phyloP scores from a whole-genome alignment of 2,888 invertebrate genomes.

The Sphinx pinastri region DNA sequence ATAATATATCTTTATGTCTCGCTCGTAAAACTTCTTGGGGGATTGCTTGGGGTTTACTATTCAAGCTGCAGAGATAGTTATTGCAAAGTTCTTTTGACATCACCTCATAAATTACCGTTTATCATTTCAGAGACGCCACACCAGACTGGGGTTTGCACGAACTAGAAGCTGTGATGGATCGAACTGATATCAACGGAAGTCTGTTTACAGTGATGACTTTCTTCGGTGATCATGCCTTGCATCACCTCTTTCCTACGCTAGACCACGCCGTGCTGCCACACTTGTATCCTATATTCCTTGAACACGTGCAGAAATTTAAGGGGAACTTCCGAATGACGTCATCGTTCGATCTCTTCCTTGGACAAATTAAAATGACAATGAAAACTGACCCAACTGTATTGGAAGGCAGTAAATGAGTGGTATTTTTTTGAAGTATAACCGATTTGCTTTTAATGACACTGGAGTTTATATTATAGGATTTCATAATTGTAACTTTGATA shows the following conservation, averaged over 20 bases:
- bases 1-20: slow-evolving; percentile 37
- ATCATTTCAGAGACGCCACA: slow-evolving; percentile 59
- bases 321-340: slow-evolving; percentile 73
- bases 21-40: slow-evolving; percentile 37
- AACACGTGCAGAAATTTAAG: slow-evolving; percentile 85
- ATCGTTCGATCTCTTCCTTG: slow-evolving; percentile 63
- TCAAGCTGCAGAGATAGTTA: slow-evolving; percentile 35
- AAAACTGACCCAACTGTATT: slow-evolving; percentile 59
- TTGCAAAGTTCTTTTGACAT: slow-evolving; percentile 17
- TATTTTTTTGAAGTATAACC: too few relatives aligned
- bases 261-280: slow-evolving; percentile 88
- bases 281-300: slow-evolving; percentile 85
- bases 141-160: slow-evolving; percentile 91
- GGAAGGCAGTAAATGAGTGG: slow-evolving; percentile 26
- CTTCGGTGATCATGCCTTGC: slow-evolving; percentile 91
- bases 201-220: slow-evolving; percentile 87
- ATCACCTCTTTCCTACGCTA: slow-evolving; percentile 91
- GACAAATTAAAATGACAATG: slow-evolving; percentile 62
- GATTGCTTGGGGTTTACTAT: slow-evolving; percentile 36
- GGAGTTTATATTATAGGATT: too few relatives aligned
- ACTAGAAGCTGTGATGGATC: slow-evolving; percentile 89
- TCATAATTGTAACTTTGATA: too few relatives aligned
- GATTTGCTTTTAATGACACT: too few relatives aligned
- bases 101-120: slow-evolving; percentile 37
- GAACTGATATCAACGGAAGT: slow-evolving; percentile 86